phyloP scores from a whole-genome alignment of 2,888 invertebrate species.

The Stenchaetothrips biformis region DNA sequence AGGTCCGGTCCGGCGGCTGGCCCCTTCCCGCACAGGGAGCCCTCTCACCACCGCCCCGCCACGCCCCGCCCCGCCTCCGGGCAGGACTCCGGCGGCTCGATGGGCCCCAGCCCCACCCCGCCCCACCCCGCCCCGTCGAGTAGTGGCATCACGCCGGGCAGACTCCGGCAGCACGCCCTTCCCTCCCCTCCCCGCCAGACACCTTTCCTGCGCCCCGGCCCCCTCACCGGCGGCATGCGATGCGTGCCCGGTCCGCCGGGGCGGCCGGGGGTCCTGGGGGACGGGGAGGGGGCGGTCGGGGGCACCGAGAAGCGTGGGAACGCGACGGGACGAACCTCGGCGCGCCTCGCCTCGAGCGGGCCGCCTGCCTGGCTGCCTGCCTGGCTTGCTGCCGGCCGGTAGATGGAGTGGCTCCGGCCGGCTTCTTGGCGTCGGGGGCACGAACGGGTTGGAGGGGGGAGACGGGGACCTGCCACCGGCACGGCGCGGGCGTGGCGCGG shows the following conservation, averaged over 20 bases:
- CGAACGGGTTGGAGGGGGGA: not conserved
- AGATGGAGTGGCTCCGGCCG: no score
- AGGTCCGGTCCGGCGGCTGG: no score
- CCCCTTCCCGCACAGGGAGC: not conserved
- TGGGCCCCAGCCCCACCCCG: not conserved
- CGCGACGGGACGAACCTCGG: not conserved
- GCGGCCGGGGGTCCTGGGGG: not conserved
- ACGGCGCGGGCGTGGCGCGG: constrained; percentile 3
- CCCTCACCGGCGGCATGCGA: not conserved
- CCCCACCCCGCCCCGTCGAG: not conserved
- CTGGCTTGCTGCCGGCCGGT: no score
- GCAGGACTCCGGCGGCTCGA: not conserved
- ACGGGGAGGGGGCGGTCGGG: not conserved
- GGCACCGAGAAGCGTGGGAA: constrained; percentile 22
- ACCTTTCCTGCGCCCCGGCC: not conserved
- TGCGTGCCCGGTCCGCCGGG: constrained; percentile 9
- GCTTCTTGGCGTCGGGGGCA: not conserved
- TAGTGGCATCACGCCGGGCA: constrained; percentile 19
- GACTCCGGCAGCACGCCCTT: constrained; percentile 11
- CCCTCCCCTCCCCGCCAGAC: not conserved
- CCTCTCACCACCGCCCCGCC: not conserved
- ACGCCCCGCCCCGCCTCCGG: not conserved
- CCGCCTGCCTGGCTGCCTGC: not conserved
- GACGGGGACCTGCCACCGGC: not conserved
- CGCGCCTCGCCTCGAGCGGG: not conserved